Evolutionary conservation across 2,113 vertebrate genomes (phyloP).

Genomic region (Chiloscyllium plagiosum): DNA sequence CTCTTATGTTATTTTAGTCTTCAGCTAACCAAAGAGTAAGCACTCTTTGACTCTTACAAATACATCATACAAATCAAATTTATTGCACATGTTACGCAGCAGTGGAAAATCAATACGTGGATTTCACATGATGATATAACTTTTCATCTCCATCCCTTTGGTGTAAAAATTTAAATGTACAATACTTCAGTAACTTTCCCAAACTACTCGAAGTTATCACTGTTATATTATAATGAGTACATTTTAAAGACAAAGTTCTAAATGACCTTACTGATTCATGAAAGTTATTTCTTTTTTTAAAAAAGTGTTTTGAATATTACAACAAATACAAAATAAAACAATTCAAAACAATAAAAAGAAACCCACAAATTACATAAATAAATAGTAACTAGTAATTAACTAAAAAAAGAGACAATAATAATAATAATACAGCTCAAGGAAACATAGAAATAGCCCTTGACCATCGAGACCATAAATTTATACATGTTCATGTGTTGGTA

Average conservation of each 20-base stretch:
- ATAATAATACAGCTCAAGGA: too few relatives aligned
- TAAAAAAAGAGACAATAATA: too few relatives aligned
- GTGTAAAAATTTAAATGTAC: background rate
- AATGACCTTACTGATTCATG: background rate
- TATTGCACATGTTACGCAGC: background rate
- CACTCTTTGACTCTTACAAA: background rate
- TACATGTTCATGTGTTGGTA: too few relatives aligned
- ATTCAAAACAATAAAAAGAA: too few relatives aligned
- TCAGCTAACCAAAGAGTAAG: background rate
- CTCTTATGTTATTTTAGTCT: background rate
- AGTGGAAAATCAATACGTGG: background rate
- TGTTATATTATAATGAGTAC: background rate
- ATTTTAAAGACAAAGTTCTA: background rate
- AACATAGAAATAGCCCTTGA: too few relatives aligned
- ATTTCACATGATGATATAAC: background rate
- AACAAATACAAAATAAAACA: too few relatives aligned
- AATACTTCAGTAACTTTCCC: background rate
- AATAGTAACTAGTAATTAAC: too few relatives aligned
- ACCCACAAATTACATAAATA: too few relatives aligned
- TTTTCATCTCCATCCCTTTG: background rate
- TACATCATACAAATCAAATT: background rate
- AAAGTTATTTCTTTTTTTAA: background rate
- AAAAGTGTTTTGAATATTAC: too few relatives aligned
- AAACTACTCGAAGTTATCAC: background rate
- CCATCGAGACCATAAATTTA: too few relatives aligned